Evolutionary conservation across 2,797 vertebrate genomes (phyloP).

Genomic region (Coluber constrictor): DNA sequence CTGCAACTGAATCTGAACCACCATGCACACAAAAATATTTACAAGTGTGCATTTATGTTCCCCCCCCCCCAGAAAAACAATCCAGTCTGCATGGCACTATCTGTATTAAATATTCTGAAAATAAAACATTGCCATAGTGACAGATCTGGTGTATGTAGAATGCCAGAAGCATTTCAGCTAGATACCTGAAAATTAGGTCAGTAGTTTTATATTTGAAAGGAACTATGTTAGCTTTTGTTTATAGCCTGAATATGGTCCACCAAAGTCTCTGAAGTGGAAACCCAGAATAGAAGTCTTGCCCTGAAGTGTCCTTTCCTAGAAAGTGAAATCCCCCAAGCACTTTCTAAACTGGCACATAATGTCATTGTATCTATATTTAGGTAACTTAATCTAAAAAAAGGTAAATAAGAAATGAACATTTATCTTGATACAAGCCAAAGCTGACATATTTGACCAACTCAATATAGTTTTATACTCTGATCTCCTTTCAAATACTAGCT

Average conservation of each 20-base stretch:
- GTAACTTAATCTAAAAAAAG: neutral
- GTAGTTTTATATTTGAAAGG: constrained; percentile 26
- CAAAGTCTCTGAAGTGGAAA: constrained; percentile 38
- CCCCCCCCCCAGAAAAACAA: neutral
- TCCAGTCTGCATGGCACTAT: neutral
- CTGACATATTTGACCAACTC: neutral
- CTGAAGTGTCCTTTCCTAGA: constrained; percentile 41
- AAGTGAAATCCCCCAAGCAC: constrained; percentile 33
- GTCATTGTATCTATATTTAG: neutral
- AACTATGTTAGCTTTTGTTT: constrained; percentile 43
- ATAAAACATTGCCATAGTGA: constrained; percentile 12
- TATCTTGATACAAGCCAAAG: neutral
- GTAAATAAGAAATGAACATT: neutral
- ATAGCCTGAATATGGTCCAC: constrained; percentile 28
- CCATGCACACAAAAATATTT: neutral
- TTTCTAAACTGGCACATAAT: constrained; percentile 20
- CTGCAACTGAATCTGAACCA: neutral
- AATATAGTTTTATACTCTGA: neutral
- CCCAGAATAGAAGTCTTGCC: constrained; percentile 39
- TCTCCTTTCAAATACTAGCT: neutral
- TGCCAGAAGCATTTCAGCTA: constrained; percentile 42
- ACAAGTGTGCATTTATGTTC: neutral
- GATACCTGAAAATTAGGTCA: constrained; percentile 59
- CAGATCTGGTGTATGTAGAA: constrained; percentile 21
- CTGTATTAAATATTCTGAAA: neutral